These are phyloP conservation scores for Adela reaumurella DNA, from an alignment of 2,888 invertebrate species.

Conservation along the genomic window DNA sequence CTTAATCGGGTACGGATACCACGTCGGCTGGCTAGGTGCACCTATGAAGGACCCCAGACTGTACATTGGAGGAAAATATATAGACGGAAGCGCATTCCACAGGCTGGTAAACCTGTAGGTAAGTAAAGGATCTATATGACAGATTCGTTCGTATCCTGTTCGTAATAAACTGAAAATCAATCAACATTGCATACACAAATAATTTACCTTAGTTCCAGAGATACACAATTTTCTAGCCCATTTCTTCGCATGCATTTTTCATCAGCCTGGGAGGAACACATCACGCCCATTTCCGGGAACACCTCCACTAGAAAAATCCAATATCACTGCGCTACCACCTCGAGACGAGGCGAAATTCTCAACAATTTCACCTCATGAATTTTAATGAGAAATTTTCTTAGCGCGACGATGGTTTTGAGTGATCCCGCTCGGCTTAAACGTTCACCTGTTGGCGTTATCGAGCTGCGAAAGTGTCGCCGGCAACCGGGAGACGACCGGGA, in stretches of 20 bases:
- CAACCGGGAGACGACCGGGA: not conserved
- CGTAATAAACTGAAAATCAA: no score
- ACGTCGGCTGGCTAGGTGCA: no score
- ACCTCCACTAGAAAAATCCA: not conserved
- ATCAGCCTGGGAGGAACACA: not conserved
- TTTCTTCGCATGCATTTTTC: not conserved
- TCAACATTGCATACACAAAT: no score
- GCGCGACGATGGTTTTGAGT: not conserved
- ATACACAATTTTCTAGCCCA: not conserved
- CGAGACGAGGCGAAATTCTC: not conserved
- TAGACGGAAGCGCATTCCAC: no score
- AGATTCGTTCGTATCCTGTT: no score
- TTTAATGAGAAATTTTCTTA: not conserved
- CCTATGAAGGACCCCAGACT: no score
- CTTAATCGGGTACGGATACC: no score
- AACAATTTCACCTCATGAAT: not conserved
- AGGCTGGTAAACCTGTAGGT: no score
- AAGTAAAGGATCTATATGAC: no score
- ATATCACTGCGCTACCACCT: not conserved
- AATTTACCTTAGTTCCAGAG: not conserved
- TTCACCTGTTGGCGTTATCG: not conserved
- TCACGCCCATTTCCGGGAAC: not conserved
- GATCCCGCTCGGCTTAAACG: not conserved
- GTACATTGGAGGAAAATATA: no score
- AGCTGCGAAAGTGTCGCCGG: not conserved